Conservation (phyloP, 2,113 vertebrate genomes). For the Philantomba maxwellii region DNA sequence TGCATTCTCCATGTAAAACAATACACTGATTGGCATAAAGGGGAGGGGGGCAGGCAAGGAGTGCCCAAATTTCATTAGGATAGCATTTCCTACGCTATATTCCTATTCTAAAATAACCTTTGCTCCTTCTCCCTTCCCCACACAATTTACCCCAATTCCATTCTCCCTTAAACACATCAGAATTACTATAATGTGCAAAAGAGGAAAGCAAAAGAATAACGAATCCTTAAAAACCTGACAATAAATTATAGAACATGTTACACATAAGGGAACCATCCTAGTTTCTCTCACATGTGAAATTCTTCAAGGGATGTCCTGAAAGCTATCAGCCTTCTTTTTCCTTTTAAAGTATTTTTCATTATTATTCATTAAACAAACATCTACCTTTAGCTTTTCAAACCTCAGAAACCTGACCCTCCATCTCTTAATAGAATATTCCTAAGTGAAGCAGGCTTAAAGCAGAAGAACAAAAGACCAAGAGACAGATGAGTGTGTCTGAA, state of each 20-base stretch:
- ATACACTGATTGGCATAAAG: not conserved
- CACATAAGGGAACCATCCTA: not conserved
- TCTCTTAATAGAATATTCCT: not conserved
- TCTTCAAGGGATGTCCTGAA: not conserved
- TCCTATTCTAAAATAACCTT: not conserved
- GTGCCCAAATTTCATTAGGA: not conserved
- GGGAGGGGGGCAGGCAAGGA: not conserved
- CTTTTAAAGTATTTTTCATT: not conserved
- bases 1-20: not conserved
- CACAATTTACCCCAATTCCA: not conserved
- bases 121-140: not conserved
- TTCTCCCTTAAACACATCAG: not conserved
- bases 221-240: not conserved
- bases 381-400: not conserved
- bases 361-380: conserved; percentile 3
- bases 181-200: not conserved
- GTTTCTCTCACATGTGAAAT: not conserved
- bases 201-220: not conserved
- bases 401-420: not conserved
- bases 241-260: not conserved
- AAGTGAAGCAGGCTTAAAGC: not conserved
- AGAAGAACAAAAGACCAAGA: not conserved
- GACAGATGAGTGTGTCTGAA: not conserved
- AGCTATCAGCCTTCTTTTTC: not conserved
- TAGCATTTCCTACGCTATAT: not conserved